Percentiles rank a stretch among this genome's conserved stretches.
Conservation (phyloP, 2,888 invertebrate genomes). For the Ceriagrion tenellum region DNA sequence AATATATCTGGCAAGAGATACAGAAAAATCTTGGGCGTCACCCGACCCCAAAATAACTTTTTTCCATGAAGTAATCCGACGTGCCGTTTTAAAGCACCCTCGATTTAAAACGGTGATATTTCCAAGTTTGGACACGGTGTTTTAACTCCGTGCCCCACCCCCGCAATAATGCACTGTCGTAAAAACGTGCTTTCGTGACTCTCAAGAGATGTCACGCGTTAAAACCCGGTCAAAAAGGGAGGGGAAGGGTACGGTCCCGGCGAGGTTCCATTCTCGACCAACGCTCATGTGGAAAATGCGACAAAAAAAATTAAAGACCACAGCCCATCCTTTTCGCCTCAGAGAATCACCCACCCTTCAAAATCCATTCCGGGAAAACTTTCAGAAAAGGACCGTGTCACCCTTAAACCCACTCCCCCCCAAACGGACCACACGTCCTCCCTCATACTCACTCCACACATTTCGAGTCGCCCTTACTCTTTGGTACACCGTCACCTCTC, state of each 20-base stretch:
- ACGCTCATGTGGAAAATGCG: not conserved
- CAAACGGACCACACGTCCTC: not conserved
- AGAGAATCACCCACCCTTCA: not conserved
- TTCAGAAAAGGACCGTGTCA: not conserved
- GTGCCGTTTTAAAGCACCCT: not conserved
- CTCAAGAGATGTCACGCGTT: not conserved
- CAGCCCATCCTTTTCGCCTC: not conserved
- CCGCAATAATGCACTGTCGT: not conserved
- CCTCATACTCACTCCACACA: not conserved
- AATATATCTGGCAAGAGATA: no score
- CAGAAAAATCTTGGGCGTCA: no score
- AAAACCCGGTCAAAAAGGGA: not conserved
- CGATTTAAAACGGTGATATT: not conserved
- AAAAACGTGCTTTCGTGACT: slow-evolving; percentile 1
- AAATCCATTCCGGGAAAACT: not conserved
- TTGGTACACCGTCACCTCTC: not conserved
- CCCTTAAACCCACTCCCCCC: not conserved
- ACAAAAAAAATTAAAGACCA: not conserved
- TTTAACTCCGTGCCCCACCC: not conserved
- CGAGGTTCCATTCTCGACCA: not conserved
- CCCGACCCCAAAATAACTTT: no score
- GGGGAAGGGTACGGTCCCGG: not conserved
- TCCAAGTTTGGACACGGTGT: not conserved
- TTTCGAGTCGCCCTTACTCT: not conserved
- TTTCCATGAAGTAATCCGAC: not conserved